phyloP scores from a whole-genome alignment of 2,888 invertebrate species.

The Acleris cristana region DNA sequence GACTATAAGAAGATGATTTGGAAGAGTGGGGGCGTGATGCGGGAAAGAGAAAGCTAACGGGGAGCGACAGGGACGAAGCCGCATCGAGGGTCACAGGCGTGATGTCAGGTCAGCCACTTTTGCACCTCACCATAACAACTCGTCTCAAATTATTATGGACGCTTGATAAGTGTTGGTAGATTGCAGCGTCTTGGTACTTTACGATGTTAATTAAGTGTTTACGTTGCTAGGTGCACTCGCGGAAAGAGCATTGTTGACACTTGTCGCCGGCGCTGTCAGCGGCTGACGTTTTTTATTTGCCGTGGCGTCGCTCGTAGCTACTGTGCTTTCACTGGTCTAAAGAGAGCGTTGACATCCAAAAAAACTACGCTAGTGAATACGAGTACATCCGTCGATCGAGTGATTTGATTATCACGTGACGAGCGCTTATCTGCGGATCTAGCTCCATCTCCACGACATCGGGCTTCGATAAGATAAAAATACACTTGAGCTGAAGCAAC shows the following conservation, averaged over 20 bases:
- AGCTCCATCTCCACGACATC: constrained; percentile 56
- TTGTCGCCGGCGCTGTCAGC: constrained; percentile 47
- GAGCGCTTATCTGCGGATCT: constrained; percentile 40
- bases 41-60: constrained; percentile 62
- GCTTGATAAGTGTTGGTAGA: constrained; percentile 83
- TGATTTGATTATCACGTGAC: constrained; percentile 37
- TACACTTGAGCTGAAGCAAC: constrained; percentile 57
- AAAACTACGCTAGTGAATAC: constrained; percentile 42
- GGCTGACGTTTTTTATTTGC: constrained; percentile 54
- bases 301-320: constrained; percentile 50
- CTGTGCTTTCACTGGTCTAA: constrained; percentile 58
- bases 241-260: constrained; percentile 56
- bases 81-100: constrained; percentile 81
- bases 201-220: constrained; percentile 82
- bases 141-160: constrained; percentile 85
- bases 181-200: constrained; percentile 80
- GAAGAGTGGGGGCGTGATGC: constrained; percentile 82
- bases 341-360: constrained; percentile 55
- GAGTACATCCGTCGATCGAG: constrained; percentile 44
- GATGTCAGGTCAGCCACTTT: constrained; percentile 85
- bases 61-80: constrained; percentile 62
- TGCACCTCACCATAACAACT: constrained; percentile 85
- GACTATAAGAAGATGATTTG: constrained; percentile 79
- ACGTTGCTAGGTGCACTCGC: constrained; percentile 58
- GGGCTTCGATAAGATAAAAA: constrained; percentile 62